These are phyloP conservation scores for Mayetiola destructor DNA, from an alignment of 2,888 invertebrate species.

Conservation along the genomic window DNA sequence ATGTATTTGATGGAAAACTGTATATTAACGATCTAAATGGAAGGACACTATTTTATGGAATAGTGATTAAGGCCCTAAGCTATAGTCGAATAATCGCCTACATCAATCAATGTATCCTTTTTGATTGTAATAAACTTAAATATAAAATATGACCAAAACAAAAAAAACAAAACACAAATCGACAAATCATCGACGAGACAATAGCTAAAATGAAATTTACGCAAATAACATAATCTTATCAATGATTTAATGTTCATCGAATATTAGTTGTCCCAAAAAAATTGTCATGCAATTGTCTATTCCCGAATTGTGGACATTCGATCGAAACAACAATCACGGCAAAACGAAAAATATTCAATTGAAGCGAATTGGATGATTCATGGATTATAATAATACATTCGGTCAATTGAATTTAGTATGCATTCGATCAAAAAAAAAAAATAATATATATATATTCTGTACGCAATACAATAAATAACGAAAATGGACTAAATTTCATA, in stretches of 20 bases:
- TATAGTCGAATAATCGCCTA: not conserved
- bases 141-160: too few relatives aligned
- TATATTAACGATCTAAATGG: not conserved
- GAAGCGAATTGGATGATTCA: not conserved
- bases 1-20: not conserved
- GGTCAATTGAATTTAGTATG: not conserved
- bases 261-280: not conserved
- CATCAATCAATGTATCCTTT: not conserved
- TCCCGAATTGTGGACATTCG: not conserved
- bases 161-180: not conserved
- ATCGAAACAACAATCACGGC: not conserved
- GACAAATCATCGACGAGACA: not conserved
- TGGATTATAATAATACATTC: not conserved
- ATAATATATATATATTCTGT: too few relatives aligned
- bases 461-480: too few relatives aligned
- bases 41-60: too few relatives aligned
- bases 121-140: too few relatives aligned
- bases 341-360: not conserved
- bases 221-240: conserved; percentile 10
- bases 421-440: not conserved
- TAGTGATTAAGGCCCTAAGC: too few relatives aligned
- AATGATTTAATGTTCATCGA: not conserved
- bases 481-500: too few relatives aligned
- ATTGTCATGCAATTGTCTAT: not conserved
- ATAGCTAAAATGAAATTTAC: conserved; percentile 7